Base-by-base conservation (phyloP, 2,113 vertebrate species). In the Bubo blakistoni region DNA sequence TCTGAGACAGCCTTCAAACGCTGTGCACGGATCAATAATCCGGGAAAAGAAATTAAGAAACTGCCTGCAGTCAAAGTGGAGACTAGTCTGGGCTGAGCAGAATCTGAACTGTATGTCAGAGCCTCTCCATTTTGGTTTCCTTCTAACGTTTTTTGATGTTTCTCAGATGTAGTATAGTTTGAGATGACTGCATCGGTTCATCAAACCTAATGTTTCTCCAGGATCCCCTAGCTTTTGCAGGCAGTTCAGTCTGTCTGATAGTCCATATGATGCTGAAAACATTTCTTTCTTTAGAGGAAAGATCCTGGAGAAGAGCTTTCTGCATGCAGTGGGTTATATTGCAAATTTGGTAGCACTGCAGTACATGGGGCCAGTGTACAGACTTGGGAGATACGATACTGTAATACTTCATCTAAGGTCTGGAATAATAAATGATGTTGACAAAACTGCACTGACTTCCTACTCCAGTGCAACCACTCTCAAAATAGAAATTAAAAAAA, bases 101-200 rank as follows among this genome's bases (percentile, higher is more conserved):
- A 27, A 1, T 47, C 74, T 4, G 42, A 52, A 19, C 52, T 25
- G 5, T 27, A 10, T 54, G 55, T 6, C 46, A 11, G 58, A 29
- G 14, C 42, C 19, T 20, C 58, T 12, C 36, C 11, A 0, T 14
- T 32, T 20, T 13, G 18, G 57, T 19, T 47, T 44, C 49, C 13
- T 77, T 4, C 6, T 29, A 1, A 1, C 3, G 7, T 34, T 3
- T 47, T 44, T 1, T 2, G 7, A 1, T 10, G 18, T 15, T 30
- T 27, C 13, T 22, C 21, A 8, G 14, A 19, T 26, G 18, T 3
- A 51, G 47, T 13, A 21, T 4, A 29, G 18, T 30, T 70, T 20
- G 26, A 20, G 42, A 30, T 47, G n/a, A 11, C 61, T 2, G 61
- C 15, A n/a, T 57, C 16, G 21, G 61, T 51, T 27, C 15, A 73